Evolutionary conservation across 2,113 vertebrate genomes (phyloP).

Genomic region (Thinocorus orbignyianus): DNA sequence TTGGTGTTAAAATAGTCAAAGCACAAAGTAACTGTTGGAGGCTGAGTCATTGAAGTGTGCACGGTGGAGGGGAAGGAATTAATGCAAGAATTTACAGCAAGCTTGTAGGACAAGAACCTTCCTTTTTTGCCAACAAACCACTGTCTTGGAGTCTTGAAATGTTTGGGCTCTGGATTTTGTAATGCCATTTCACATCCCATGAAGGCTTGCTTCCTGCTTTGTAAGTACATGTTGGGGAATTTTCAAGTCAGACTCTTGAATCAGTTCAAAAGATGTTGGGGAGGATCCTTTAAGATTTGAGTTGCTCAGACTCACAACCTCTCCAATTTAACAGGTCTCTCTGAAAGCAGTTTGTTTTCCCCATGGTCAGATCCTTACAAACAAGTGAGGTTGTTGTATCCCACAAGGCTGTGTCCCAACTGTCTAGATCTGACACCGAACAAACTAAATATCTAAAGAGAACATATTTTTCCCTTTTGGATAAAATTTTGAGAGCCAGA

Average conservation of each 20-base stretch:
- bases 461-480: background rate
- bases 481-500: background rate
- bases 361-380: background rate
- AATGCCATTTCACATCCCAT: background rate
- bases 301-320: background rate
- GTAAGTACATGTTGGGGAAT: rapidly evolving
- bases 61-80: background rate
- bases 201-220: background rate
- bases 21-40: background rate
- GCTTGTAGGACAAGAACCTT: background rate
- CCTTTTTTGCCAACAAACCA: background rate
- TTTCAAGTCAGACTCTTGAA: background rate
- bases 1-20: background rate
- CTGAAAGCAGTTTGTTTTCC: background rate
- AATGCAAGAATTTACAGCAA: background rate
- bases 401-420: no score
- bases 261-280: background rate
- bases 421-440: no score
- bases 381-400: no score
- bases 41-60: background rate
- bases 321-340: background rate
- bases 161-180: background rate
- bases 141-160: background rate
- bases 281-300: background rate
- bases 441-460: no score